A percentile compares a stretch with the other conserved stretches of the same genome.
Evolutionary conservation across 2,888 invertebrate genomes (phyloP).

Genomic region (Laspeyria flexula): DNA sequence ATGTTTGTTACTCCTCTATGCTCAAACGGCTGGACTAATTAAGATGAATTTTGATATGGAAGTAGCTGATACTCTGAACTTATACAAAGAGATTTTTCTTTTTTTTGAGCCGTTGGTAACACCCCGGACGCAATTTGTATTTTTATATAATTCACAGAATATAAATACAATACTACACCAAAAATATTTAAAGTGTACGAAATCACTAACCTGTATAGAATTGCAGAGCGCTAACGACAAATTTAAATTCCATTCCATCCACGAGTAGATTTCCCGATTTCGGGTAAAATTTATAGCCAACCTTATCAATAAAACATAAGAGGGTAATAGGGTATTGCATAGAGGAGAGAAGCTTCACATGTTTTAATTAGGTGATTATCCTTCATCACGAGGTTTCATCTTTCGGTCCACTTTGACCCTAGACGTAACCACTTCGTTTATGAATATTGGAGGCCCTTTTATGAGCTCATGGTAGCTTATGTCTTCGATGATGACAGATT

Average conservation of each 20-base stretch:
- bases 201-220: slow-evolving; percentile 1
- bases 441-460: not conserved
- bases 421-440: slow-evolving; percentile 1
- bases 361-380: slow-evolving; percentile 8
- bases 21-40: too few species aligned
- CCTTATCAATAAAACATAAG: slow-evolving; percentile 8
- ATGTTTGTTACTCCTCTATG: too few species aligned
- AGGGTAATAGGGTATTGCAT: slow-evolving; percentile 1
- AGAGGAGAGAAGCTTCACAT: not conserved
- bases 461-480: not conserved
- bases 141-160: too few species aligned
- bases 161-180: too few species aligned
- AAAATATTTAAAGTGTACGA: not conserved
- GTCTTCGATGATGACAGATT: slow-evolving; percentile 15
- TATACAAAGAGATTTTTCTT: too few species aligned
- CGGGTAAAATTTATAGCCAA: slow-evolving; percentile 1
- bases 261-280: not conserved
- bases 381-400: not conserved
- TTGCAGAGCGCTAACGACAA: not conserved
- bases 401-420: slow-evolving; percentile 2
- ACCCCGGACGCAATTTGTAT: too few species aligned
- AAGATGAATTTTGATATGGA: too few species aligned
- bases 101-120: too few species aligned
- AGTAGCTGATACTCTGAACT: too few species aligned
- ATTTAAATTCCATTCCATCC: not conserved